Conservation (phyloP, 2,888 invertebrate genomes). For the Leucoma salicis region DNA sequence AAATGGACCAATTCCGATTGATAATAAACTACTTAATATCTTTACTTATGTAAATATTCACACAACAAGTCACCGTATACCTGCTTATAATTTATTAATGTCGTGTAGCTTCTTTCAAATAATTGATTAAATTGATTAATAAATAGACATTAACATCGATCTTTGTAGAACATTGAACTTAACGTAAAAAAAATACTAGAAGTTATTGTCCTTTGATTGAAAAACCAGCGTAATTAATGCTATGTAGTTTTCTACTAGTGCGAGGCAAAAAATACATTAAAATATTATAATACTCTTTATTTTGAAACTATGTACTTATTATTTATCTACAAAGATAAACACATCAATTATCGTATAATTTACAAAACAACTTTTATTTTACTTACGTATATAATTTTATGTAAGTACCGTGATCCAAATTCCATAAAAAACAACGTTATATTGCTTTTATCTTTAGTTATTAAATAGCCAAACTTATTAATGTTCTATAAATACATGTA, state of each 20-base stretch:
- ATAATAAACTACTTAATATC: too few relatives aligned
- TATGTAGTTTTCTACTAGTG: neutral
- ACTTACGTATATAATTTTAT: too few relatives aligned
- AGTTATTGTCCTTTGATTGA: constrained; percentile 19
- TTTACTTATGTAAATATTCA: too few relatives aligned
- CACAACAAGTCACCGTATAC: neutral
- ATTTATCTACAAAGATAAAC: too few relatives aligned
- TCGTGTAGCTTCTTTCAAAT: constrained; percentile 1
- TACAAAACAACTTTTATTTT: too few relatives aligned
- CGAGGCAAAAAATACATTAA: neutral
- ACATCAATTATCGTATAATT: too few relatives aligned
- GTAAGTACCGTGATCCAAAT: too few relatives aligned
- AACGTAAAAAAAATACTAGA: constrained; percentile 15
- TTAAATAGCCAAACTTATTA: too few relatives aligned
- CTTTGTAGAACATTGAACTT: constrained; percentile 7
- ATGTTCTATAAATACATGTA: too few relatives aligned
- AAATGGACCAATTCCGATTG: too few relatives aligned
- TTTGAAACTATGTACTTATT: neutral
- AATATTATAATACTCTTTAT: neutral
- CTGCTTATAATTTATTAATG: neutral
- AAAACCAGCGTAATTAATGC: constrained; percentile 6
- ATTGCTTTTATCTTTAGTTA: too few relatives aligned
- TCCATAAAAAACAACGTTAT: too few relatives aligned
- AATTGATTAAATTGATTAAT: constrained; percentile 29
- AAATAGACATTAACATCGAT: constrained; percentile 28